These are phyloP conservation scores for Tolypeutes matacus DNA, from an alignment of 2,797 vertebrate genomes.

Conservation along the genomic window DNA sequence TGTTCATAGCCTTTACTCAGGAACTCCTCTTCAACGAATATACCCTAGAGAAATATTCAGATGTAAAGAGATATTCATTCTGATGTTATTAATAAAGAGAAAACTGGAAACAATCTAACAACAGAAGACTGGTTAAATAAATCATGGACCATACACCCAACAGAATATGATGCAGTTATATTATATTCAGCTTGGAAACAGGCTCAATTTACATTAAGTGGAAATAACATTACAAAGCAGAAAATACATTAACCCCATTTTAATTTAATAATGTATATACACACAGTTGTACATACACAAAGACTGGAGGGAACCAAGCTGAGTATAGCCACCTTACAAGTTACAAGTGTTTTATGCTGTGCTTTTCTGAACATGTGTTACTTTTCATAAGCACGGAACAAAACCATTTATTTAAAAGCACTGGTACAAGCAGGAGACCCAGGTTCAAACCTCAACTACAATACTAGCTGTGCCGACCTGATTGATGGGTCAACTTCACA, in stretches of 20 bases:
- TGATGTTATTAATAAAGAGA: conserved; percentile 26
- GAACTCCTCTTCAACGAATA: conserved; percentile 43
- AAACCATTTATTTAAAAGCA: conserved; percentile 58
- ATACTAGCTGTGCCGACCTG: background rate
- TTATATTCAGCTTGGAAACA: conserved; percentile 36
- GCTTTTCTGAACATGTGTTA: conserved; percentile 41
- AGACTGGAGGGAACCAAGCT: background rate
- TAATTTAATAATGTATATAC: background rate
- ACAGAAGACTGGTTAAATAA: conserved; percentile 18
- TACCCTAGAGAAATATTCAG: conserved; percentile 47
- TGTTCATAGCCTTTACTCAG: conserved; percentile 33
- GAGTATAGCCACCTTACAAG: background rate
- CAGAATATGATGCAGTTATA: background rate
- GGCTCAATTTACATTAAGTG: background rate
- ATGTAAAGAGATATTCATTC: conserved; percentile 25
- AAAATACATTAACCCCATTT: background rate
- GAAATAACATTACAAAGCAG: background rate
- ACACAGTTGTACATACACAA: conserved; percentile 29
- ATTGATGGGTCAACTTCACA: conserved; percentile 48
- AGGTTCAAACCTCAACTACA: conserved; percentile 22
- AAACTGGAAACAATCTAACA: conserved; percentile 55
- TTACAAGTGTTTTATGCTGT: background rate
- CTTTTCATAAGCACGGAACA: conserved; percentile 62
- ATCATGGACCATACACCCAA: background rate
- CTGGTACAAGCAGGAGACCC: background rate